Evolutionary conservation across 2,113 vertebrate species (phyloP).

Genomic region (Gavialis gangeticus): DNA sequence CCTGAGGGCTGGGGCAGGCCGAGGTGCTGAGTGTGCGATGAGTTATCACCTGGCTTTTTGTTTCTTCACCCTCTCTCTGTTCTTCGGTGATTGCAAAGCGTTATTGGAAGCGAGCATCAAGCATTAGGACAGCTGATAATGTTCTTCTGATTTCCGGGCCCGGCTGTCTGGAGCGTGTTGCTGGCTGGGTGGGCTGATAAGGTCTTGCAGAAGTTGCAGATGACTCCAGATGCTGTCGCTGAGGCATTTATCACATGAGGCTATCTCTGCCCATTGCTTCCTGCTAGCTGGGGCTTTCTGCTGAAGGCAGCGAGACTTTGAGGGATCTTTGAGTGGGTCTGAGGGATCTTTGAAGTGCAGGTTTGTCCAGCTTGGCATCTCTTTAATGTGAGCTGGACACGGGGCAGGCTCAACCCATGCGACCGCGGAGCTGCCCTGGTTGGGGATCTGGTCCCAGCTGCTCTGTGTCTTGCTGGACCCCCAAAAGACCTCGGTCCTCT

Average conservation of each 20-base stretch:
- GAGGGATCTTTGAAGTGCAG: not conserved
- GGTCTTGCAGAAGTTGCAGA: constrained; percentile 32
- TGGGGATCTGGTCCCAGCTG: not conserved
- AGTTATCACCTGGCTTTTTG: not conserved
- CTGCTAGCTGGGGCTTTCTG: constrained; percentile 1
- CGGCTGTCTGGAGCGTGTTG: not conserved
- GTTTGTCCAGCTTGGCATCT: not conserved
- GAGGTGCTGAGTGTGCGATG: not conserved
- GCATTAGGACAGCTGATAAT: constrained; percentile 33
- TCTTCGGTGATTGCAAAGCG: constrained; percentile 44
- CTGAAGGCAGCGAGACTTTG: not conserved
- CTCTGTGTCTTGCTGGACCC: no score
- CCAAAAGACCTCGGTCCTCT: not conserved
- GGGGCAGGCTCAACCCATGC: fast-evolving
- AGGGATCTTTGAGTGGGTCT: no score
- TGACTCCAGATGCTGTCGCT: constrained; percentile 23
- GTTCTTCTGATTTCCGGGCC: not conserved
- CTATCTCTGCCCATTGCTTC: constrained; percentile 47
- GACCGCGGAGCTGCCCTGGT: fast-evolving
- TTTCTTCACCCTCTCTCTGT: not conserved
- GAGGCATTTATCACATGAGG: constrained; percentile 12
- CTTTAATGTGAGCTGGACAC: no score
- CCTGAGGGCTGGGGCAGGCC: fast-evolving
- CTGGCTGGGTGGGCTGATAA: constrained; percentile 18
- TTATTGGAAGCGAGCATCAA: constrained; percentile 34